Base-by-base conservation (phyloP, 2,113 vertebrate species). In the Strix aluco region DNA sequence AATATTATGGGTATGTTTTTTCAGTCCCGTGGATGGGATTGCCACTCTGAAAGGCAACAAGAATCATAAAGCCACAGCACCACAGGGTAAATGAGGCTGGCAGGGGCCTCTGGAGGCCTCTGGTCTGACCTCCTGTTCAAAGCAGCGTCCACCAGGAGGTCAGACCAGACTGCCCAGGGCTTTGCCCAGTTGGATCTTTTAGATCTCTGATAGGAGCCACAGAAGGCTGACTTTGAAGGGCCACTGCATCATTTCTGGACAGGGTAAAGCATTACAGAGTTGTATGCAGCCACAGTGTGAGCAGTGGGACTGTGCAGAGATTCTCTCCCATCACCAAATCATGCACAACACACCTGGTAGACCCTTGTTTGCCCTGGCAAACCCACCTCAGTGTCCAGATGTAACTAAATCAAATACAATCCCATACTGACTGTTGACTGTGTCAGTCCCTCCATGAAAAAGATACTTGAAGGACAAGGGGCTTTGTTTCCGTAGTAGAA, bases 291-390 rank as follows among this genome's bases (percentile, higher is more conserved):
- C 26, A 36, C 14, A 52, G 3, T 3, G 13, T 34, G 29, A 82
- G 11, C 81, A n/a, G 57, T 30, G 44, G 22, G 38, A 47, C 29
- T 11, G 4, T 25, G 19, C 9, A 59, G 51, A 22, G 27, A 40
- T 46, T 38, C 14, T 66, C 5, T 72, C 29, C 70, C 9, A 2
- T 54, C 49, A 65, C 11, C 23, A 74, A 42, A 70, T 30, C 19
- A 59, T 34, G 26, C 26, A 65, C 13, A 16, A 47, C 40, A 79
- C 18, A 46, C 8, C 17, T 3, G 0, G 36, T 1, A 32, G 36
- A 15, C 13, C 18, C 15, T 79, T 0, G 0, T 40, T 52, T 0
- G 0, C 11, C 19, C 67, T 52, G 36, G 25, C 11, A 88, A 78
- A 46, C 12, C 8, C 44, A 36, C 9, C 7, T 63, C 7, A 4